Evolutionary conservation across 2,797 vertebrate species (phyloP).

Genomic region (Tapirus indicus): DNA sequence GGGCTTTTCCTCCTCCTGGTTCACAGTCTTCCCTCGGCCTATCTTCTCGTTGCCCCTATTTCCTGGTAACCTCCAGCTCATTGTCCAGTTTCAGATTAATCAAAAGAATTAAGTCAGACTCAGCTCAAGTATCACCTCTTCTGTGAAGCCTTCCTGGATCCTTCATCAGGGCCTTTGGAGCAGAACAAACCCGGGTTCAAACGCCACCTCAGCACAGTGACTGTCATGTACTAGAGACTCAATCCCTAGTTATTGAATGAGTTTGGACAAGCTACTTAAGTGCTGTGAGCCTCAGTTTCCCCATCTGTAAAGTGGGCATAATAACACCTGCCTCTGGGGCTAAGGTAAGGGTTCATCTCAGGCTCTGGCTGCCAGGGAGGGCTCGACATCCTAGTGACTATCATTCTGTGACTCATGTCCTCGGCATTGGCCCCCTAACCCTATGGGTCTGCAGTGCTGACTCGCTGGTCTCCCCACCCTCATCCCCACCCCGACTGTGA

Average conservation of each 20-base stretch:
- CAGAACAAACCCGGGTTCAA: neutral
- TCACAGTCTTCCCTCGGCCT: neutral
- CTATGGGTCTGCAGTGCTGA: no score
- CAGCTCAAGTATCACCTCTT: neutral
- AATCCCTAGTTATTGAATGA: neutral
- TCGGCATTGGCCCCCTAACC: neutral
- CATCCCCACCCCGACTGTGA: neutral
- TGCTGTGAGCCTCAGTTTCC: neutral
- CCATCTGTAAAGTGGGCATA: neutral
- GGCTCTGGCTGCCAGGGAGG: neutral
- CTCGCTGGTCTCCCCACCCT: neutral
- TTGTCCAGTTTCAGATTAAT: neutral
- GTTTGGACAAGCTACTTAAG: neutral
- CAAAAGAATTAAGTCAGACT: neutral
- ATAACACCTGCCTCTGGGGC: no score
- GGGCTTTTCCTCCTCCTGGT: neutral
- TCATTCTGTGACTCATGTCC: neutral
- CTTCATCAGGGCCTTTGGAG: neutral
- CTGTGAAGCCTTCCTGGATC: neutral
- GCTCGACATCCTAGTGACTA: accelerated
- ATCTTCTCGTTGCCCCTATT: accelerated
- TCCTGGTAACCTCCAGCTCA: neutral
- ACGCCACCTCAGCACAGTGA: neutral
- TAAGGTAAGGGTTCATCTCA: neutral
- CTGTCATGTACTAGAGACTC: neutral